phyloP scores from a whole-genome alignment of 1,140 invertebrate genomes.

The Conus betulinus region DNA sequence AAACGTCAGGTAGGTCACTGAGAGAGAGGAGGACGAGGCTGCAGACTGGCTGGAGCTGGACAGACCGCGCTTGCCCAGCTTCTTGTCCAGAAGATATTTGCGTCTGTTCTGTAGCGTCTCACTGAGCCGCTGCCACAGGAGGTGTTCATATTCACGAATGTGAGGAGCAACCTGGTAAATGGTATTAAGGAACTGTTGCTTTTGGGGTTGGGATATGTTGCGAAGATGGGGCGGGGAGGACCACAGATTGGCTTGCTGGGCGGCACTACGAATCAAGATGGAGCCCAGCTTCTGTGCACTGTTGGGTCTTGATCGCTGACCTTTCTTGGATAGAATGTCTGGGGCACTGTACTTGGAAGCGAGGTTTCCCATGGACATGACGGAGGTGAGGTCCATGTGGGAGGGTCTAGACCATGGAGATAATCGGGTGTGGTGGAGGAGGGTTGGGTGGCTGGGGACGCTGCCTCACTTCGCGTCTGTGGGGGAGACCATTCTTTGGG shows the following conservation, averaged over 20 bases:
- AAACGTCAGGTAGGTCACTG: neutral
- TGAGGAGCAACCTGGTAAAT: conserved; percentile 50
- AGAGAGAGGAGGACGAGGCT: neutral
- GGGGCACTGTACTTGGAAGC: conserved; percentile 40
- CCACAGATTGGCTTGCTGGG: conserved; percentile 54
- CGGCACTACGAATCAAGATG: conserved; percentile 53
- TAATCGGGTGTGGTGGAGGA: conserved; percentile 32
- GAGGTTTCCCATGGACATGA: conserved; percentile 27
- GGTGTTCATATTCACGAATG: conserved; percentile 39
- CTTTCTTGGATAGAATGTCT: conserved; percentile 50
- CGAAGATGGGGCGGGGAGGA: conserved; percentile 47
- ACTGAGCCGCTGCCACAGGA: conserved; percentile 51
- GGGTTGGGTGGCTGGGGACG: conserved; percentile 29
- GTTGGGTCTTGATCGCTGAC: conserved; percentile 41
- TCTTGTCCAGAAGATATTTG: conserved; percentile 56
- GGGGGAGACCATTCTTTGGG: neutral
- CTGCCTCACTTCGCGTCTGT: neutral
- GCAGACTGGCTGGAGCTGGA: neutral
- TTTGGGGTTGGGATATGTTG: conserved; percentile 45
- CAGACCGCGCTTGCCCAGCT: conserved; percentile 44
- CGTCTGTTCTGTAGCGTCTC: conserved; percentile 57
- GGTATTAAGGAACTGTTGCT: conserved; percentile 45
- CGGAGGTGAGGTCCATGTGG: conserved; percentile 17
- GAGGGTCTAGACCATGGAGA: neutral
- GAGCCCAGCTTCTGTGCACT: conserved; percentile 53